phyloP scores from a whole-genome alignment of 1,140 invertebrate species.

The Cotesia glomerata region DNA sequence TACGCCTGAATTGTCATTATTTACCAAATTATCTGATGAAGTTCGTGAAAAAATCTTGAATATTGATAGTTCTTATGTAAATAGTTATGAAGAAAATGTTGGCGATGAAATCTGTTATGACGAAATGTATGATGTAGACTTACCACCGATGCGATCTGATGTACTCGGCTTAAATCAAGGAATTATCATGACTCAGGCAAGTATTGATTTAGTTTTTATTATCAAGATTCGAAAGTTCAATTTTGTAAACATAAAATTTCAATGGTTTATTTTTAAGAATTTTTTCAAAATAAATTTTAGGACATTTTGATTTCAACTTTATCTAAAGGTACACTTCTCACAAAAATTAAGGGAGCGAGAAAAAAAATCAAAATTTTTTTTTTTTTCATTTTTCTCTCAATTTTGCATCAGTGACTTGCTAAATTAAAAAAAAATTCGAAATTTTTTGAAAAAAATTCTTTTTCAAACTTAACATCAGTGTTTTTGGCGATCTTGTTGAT shows the following conservation, averaged over 20 bases:
- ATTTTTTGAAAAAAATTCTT: too few relatives aligned
- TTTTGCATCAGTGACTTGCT: too few relatives aligned
- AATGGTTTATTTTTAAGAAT: too few relatives aligned
- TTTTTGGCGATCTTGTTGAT: too few relatives aligned
- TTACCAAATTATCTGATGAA: constrained; percentile 59
- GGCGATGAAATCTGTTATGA: constrained; percentile 56
- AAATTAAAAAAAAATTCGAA: too few relatives aligned
- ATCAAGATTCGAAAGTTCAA: background rate
- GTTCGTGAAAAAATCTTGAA: constrained; percentile 55
- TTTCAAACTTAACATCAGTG: too few relatives aligned
- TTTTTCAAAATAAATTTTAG: too few relatives aligned
- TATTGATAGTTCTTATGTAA: background rate
- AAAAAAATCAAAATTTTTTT: too few relatives aligned
- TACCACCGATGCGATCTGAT: constrained; percentile 71
- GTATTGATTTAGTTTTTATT: background rate
- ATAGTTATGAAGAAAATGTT: constrained; percentile 35
- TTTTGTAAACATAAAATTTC: too few relatives aligned
- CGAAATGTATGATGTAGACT: constrained; percentile 27
- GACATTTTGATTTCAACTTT: too few relatives aligned
- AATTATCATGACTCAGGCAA: constrained; percentile 66
- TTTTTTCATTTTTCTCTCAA: too few relatives aligned
- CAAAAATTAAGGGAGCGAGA: background rate
- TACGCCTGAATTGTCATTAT: constrained; percentile 55
- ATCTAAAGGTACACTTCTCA: background rate
- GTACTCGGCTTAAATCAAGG: constrained; percentile 73